A percentile compares a stretch with the other conserved stretches of the same genome.
These are phyloP conservation scores for Macrosiphum euphorbiae DNA, from an alignment of 2,888 invertebrate genomes.

Conservation along the genomic window DNA sequence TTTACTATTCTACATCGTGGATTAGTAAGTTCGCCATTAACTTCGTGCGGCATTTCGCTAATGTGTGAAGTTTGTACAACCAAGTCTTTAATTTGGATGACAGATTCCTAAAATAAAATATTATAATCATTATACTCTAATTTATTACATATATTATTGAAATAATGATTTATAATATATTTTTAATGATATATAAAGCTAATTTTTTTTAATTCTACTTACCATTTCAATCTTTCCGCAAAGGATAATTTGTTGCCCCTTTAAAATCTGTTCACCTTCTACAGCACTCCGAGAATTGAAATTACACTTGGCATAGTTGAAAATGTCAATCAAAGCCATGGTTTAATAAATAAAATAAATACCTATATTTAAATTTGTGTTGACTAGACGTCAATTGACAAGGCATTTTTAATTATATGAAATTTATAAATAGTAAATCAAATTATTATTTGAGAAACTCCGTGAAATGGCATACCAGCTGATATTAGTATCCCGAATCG, in stretches of 20 bases:
- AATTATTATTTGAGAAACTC: background rate
- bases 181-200: background rate
- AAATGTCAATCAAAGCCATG: background rate
- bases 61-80: slow-evolving; percentile 15
- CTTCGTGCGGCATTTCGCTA: slow-evolving; percentile 2
- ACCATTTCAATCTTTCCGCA: slow-evolving; percentile 15
- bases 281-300: background rate
- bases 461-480: background rate
- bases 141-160: too few relatives aligned
- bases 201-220: background rate
- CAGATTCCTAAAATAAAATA: background rate
- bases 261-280: slow-evolving; percentile 20
- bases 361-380: too few relatives aligned
- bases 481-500: background rate
- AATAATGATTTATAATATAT: background rate
- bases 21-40: slow-evolving; percentile 19
- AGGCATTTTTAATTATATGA: too few relatives aligned
- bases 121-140: too few relatives aligned
- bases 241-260: background rate
- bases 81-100: slow-evolving; percentile 13
- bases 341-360: background rate
- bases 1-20: background rate
- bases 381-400: too few relatives aligned
- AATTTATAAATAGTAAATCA: background rate
- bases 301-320: background rate